Percentiles rank a stretch among this genome's conserved stretches.
Conservation (phyloP, 2,888 invertebrate species). For the Zeuzera pyrina region DNA sequence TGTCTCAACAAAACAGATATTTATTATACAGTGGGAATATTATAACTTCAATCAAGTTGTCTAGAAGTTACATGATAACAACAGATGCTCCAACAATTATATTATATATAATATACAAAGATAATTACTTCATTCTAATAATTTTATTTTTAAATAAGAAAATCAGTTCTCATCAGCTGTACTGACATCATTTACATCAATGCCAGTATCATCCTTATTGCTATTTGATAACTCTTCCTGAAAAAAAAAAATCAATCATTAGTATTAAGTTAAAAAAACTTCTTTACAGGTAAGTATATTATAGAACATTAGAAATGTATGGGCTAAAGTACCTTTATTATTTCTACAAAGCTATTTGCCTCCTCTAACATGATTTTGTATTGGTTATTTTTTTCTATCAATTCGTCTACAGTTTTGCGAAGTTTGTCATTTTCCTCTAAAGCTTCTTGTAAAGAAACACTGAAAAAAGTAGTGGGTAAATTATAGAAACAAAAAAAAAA, state of each 20-base stretch:
- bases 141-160: no score
- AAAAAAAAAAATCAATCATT: slow-evolving; percentile 11
- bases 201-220: slow-evolving; percentile 71
- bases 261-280: no score
- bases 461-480: slow-evolving; percentile 18
- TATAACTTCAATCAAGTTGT: no score
- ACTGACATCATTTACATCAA: slow-evolving; percentile 65
- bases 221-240: slow-evolving; percentile 76
- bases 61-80: no score
- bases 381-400: slow-evolving; percentile 77
- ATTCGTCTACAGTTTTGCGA: slow-evolving; percentile 55
- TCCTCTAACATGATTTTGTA: slow-evolving; percentile 83
- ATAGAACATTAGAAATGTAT: not conserved
- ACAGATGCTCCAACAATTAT: no score
- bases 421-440: slow-evolving; percentile 80
- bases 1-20: no score
- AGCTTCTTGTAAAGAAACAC: slow-evolving; percentile 79
- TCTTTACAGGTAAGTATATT: slow-evolving; percentile 1
- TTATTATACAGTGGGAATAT: no score
- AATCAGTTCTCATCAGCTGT: slow-evolving; percentile 57
- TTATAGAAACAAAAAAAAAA: slow-evolving; percentile 1
- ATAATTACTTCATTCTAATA: no score
- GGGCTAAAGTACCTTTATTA: slow-evolving; percentile 74
- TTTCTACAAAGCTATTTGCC: slow-evolving; percentile 81
- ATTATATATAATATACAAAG: no score